Evolutionary conservation across 2,888 invertebrate species (phyloP).

Genomic region (Drosophila villosipedis): DNA sequence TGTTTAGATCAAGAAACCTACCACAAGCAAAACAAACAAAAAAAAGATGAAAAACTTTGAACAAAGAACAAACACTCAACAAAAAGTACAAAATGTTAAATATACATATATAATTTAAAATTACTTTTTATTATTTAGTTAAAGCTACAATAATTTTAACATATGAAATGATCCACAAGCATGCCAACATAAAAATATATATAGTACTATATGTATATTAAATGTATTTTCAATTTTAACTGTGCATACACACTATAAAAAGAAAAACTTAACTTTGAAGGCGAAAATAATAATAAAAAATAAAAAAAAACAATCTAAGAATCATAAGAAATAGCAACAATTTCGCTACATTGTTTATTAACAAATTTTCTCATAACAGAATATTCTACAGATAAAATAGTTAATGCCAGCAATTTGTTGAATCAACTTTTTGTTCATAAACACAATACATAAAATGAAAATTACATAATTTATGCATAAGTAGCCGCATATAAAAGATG

Average conservation of each 20-base stretch:
- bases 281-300: conserved; percentile 7
- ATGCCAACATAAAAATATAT: conserved; percentile 52
- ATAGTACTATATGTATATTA: conserved; percentile 18
- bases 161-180: conserved; percentile 50
- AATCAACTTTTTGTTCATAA: conserved; percentile 50
- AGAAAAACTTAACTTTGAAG: conserved; percentile 26
- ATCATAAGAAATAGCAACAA: conserved; percentile 47
- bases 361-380: conserved; percentile 31
- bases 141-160: conserved; percentile 70
- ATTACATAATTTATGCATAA: conserved; percentile 64
- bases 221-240: conserved; percentile 50
- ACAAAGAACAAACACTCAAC: conserved; percentile 76
- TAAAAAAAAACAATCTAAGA: conserved; percentile 23
- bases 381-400: conserved; percentile 51
- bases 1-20: conserved; percentile 60
- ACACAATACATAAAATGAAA: conserved; percentile 54
- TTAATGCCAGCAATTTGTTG: conserved; percentile 54
- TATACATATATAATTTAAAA: conserved; percentile 79
- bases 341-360: conserved; percentile 53
- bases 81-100: conserved; percentile 82
- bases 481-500: conserved; percentile 67
- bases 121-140: conserved; percentile 73
- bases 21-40: conserved; percentile 40
- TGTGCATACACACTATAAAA: conserved; percentile 39
- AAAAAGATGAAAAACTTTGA: conserved; percentile 51